Conservation (phyloP, 2,888 invertebrate genomes). For the Clitarchus hookeri region DNA sequence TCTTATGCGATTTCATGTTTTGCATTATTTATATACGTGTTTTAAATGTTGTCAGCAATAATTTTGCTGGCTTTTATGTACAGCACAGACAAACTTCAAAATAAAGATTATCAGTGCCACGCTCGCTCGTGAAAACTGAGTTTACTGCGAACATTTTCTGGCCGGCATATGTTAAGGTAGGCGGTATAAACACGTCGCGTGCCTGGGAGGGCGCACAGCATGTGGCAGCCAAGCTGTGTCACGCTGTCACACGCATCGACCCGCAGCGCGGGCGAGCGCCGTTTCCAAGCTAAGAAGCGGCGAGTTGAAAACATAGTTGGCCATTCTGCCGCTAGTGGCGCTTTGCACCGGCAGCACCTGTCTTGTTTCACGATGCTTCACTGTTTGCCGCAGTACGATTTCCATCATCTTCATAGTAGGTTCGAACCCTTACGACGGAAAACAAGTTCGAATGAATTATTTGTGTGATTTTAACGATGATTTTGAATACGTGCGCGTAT, state of each 20-base stretch:
- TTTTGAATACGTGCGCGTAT: not conserved
- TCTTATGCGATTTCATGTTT: too few species aligned
- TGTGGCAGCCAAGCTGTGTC: not conserved
- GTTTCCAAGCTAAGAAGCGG: not conserved
- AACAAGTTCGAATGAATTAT: not conserved
- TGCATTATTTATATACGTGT: too few species aligned
- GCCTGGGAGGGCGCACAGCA: not conserved
- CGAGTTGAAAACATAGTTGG: not conserved
- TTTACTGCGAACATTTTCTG: too few species aligned
- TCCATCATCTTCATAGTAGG: not conserved
- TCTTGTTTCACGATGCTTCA: not conserved
- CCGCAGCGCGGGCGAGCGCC: not conserved
- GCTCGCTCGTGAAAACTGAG: too few species aligned
- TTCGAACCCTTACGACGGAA: not conserved
- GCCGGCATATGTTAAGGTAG: too few species aligned
- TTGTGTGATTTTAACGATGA: not conserved
- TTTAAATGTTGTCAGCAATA: too few species aligned
- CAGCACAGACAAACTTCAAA: too few species aligned
- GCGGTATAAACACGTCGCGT: too few species aligned
- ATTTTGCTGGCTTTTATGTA: too few species aligned
- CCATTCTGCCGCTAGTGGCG: not conserved
- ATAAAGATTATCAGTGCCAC: too few species aligned
- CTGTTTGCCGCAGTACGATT: slow-evolving; percentile 5
- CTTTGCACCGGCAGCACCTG: not conserved
- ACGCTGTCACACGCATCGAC: not conserved